Base-by-base conservation (phyloP, 2,888 invertebrate genomes). In the Resseliella maxima region DNA sequence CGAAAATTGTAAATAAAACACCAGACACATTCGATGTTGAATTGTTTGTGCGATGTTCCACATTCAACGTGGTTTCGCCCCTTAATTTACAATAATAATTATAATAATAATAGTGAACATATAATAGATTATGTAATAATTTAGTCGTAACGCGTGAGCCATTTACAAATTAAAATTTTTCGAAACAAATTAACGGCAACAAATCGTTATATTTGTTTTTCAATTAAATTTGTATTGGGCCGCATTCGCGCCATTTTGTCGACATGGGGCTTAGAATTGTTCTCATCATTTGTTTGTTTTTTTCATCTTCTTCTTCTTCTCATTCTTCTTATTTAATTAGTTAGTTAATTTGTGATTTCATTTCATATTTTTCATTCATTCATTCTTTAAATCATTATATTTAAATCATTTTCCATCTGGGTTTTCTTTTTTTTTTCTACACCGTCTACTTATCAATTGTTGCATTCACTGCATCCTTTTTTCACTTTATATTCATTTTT, bases 91-190 rank as follows among this genome's bases (percentile, higher is more conserved):
- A 72, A 72, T 72, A 72, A 72, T 72, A 72, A 31, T 50, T 15
- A 72, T 72, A n/a, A 59, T 59, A 59, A 72, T 72, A 72, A 72
- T 72, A 72, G 72, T 72, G 72, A 72, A 72, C 72, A 72, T 72
- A 59, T 59, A 59, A 59, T 50, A 59, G 59, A 59, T 59, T 72
- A 72, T 72, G 72, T 15, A 72, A 72, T 72, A 31, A 72, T 72
- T 35, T 59, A 59, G 59, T 35, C 72, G 15, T 31, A 27, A 59
- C 5, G n/a, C 15, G 59, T 27, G 72, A 15, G n/a, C 15, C 35
- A 12, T 15, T 72, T 72, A 15, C 18, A 15, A 72, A 72, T 72
- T 2, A 27, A 27, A n/a, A n/a, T n/a, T n/a, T n/a, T n/a, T n/a
- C n/a, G n/a, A n/a, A n/a, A n/a, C n/a, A n/a, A n/a, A n/a, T n/a